Evolutionary conservation across 2,888 invertebrate species (phyloP), one percentile per base, ranked within the genome.

Genomic region (Diogma glabrata): DNA sequence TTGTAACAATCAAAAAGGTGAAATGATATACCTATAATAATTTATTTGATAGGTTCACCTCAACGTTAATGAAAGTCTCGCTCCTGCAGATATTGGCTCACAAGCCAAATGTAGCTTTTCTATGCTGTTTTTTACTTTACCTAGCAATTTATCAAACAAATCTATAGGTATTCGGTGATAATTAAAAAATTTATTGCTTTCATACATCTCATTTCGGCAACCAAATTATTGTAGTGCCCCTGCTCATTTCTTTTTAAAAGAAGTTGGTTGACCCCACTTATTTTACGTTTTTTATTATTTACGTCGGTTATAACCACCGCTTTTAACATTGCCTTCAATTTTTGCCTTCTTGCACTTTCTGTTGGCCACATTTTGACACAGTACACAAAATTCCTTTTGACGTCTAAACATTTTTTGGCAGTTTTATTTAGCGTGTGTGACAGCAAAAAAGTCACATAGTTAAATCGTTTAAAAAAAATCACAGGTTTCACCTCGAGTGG

Each of bases 221-320:
- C 36, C 36, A 36, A 36, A 36, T 36, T 12, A 36, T 8, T 36
- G 4, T 36, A 36, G 7, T 36, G 36, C 14, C 10, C 40, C 22
- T 20, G 40, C n/a, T 43, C 40, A 43, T 43, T 43, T 12, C 40
- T 10, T n/a, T 12, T 20, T 40, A 40, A 40, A 40, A 40, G 20
- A 4, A 40, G 22, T 40, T 40, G 19, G 22, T 20, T 40, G 12
- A 40, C 40, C 40, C 40, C 19, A 40, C 38, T 19, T 38, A 16
- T 38, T 38, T 38, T 38, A 10, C 17, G 38, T 19, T 8, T 19
- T 38, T 38, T 19, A 38, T 8, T 38, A 38, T 16, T 38, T 17
- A 38, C n/a, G n/a, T n/a, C n/a, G n/a, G n/a, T n/a, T n/a, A n/a
- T n/a, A n/a, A n/a, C n/a, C n/a, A n/a, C n/a, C n/a, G n/a, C n/a